phyloP scores from a whole-genome alignment of 1,140 invertebrate species.

The Scaptomyza montana region DNA sequence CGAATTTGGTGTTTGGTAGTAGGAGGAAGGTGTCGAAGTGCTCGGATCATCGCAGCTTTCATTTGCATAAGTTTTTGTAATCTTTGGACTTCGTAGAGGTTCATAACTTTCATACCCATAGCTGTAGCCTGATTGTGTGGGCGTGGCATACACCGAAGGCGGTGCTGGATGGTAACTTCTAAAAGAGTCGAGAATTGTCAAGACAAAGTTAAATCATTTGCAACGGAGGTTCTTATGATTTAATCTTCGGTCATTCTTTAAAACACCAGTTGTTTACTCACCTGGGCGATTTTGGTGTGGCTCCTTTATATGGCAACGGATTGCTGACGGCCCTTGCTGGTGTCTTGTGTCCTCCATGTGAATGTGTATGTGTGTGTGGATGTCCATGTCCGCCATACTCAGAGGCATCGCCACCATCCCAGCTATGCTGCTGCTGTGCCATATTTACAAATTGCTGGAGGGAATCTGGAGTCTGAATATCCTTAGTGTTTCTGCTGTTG shows the following conservation, averaged over 20 bases:
- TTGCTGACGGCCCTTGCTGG: constrained; percentile 61
- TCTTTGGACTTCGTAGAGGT: constrained; percentile 77
- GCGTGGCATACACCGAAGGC: constrained; percentile 48
- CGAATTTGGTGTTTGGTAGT: constrained; percentile 76
- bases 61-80: constrained; percentile 78
- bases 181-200: background rate
- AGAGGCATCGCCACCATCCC: constrained; percentile 59
- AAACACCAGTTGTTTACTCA: constrained; percentile 28
- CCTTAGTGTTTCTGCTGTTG: constrained; percentile 3
- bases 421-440: constrained; percentile 74
- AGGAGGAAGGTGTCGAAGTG: constrained; percentile 73
- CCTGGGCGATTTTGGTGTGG: constrained; percentile 76
- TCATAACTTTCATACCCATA: constrained; percentile 52
- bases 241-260: no score
- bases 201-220: background rate
- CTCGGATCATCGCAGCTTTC: constrained; percentile 75
- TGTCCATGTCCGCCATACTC: constrained; percentile 40
- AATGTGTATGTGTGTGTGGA: constrained; percentile 13
- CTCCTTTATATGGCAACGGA: constrained; percentile 70
- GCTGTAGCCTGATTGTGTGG: constrained; percentile 20
- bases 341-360: constrained; percentile 53
- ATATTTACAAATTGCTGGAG: constrained; percentile 38
- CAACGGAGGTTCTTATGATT: no score
- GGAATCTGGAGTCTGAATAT: background rate
- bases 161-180: constrained; percentile 54